These are phyloP conservation scores for Myathropa florea DNA, from an alignment of 2,888 invertebrate genomes.

Conservation along the genomic window DNA sequence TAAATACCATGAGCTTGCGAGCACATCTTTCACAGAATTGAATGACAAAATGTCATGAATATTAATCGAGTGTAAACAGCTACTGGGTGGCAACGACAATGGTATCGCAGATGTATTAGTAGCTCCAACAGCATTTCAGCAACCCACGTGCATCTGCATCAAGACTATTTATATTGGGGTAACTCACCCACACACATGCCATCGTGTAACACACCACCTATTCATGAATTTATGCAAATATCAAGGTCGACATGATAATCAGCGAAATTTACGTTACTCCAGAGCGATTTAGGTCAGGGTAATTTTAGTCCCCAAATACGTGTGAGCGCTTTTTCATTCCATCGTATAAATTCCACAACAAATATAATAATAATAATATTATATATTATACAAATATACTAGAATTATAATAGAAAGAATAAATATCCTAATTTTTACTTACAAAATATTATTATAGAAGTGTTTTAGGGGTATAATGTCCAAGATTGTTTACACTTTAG, in stretches of 20 bases:
- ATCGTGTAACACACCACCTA: conserved; percentile 5
- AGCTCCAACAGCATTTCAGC: conserved; percentile 10
- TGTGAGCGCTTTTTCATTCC: no score
- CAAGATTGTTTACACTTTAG: no score
- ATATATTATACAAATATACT: no score
- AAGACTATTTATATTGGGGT: background rate
- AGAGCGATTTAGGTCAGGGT: conserved; percentile 64
- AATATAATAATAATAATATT: no score
- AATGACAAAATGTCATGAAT: conserved; percentile 54
- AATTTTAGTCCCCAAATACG: conserved; percentile 9
- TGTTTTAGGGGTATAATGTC: no score
- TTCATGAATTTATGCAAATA: conserved; percentile 60
- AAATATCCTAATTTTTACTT: no score
- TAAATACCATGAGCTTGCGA: conserved; percentile 3
- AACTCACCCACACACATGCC: background rate
- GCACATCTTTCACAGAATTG: background rate
- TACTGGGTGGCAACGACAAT: background rate
- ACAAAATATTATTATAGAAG: no score
- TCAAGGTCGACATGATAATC: conserved; percentile 66
- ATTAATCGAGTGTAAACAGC: conserved; percentile 54
- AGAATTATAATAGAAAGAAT: no score
- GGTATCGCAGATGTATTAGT: conserved; percentile 28
- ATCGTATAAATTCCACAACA: no score
- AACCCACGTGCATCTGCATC: background rate
- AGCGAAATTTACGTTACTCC: conserved; percentile 61